Percentiles rank a stretch among this genome's conserved stretches.
These are phyloP conservation scores for Panopea generosa DNA, from an alignment of 2,888 invertebrate species.

Conservation along the genomic window DNA sequence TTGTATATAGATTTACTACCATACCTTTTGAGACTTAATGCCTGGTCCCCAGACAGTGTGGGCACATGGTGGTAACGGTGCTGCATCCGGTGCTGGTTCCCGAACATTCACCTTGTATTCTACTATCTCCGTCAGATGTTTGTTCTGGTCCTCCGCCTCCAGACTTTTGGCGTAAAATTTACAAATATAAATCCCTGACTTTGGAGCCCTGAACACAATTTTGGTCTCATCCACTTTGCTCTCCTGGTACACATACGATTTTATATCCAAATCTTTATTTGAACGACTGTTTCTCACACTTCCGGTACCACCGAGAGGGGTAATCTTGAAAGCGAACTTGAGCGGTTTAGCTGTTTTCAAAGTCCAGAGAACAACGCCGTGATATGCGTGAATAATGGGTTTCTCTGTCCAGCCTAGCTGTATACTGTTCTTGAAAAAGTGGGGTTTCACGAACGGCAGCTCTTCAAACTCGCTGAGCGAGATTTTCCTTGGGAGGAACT, in stretches of 20 bases:
- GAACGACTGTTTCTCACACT: conserved; percentile 13
- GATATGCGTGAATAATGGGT: conserved; percentile 61
- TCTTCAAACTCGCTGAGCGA: conserved; percentile 69
- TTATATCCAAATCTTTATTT: conserved; percentile 55
- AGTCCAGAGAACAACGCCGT: conserved; percentile 67
- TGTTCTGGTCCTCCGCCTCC: conserved; percentile 52
- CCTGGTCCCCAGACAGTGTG: conserved; percentile 71
- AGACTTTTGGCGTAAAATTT: conserved; percentile 68
- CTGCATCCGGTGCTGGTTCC: conserved; percentile 66
- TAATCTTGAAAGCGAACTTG: conserved; percentile 64
- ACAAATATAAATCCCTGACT: conserved; percentile 57
- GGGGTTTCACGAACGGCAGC: conserved; percentile 69
- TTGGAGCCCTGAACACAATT: conserved; percentile 65
- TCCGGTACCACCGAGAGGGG: conserved; percentile 20
- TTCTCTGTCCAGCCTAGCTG: conserved; percentile 67
- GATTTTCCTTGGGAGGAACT: conserved; percentile 67
- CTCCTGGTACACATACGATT: conserved; percentile 65
- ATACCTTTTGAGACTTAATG: conserved; percentile 52
- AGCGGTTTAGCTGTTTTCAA: conserved; percentile 62
- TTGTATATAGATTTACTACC: no score
- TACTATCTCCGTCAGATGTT: conserved; percentile 65
- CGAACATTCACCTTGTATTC: conserved; percentile 67
- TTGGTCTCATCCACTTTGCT: conserved; percentile 61
- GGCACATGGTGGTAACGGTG: conserved; percentile 65
- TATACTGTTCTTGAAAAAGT: conserved; percentile 64